Conservation (phyloP, 2,113 vertebrate genomes). For the Ciconia maguari region DNA sequence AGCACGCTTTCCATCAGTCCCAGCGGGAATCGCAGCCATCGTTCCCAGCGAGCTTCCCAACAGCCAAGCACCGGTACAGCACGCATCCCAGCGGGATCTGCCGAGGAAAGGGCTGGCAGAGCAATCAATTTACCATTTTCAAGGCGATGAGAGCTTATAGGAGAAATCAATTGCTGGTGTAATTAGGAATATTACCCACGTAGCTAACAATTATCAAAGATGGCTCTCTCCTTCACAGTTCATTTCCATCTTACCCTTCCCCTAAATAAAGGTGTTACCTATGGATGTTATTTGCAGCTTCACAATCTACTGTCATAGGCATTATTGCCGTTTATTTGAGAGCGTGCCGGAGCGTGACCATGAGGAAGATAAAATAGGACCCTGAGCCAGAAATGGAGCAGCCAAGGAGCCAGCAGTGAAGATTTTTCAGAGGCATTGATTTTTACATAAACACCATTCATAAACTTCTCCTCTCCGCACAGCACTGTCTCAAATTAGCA, state of each 20-base stretch:
- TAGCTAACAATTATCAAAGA: neutral
- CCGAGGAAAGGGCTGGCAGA: neutral
- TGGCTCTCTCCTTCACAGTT: conserved; percentile 22
- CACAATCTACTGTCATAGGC: neutral
- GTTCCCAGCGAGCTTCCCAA: neutral
- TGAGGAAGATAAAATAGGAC: neutral
- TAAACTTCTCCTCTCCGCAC: neutral
- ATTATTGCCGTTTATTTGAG: neutral
- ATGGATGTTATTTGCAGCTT: neutral
- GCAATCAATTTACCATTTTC: neutral
- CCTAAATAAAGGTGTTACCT: conserved; percentile 9
- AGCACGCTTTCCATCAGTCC: neutral
- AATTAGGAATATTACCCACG: conserved; percentile 2
- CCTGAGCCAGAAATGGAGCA: conserved; percentile 19
- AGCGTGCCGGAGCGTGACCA: neutral
- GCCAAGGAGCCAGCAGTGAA: neutral
- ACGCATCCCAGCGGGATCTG: neutral
- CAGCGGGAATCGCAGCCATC: neutral
- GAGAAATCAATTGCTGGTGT: neutral
- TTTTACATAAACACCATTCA: neutral
- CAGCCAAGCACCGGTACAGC: neutral
- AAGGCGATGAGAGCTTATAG: neutral
- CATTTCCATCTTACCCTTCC: conserved; percentile 9
- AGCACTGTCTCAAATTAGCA: neutral
- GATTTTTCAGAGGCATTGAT: neutral